These are phyloP conservation scores for Cecropterus lyciades DNA, from an alignment of 1,140 invertebrate species.

Conservation along the genomic window DNA sequence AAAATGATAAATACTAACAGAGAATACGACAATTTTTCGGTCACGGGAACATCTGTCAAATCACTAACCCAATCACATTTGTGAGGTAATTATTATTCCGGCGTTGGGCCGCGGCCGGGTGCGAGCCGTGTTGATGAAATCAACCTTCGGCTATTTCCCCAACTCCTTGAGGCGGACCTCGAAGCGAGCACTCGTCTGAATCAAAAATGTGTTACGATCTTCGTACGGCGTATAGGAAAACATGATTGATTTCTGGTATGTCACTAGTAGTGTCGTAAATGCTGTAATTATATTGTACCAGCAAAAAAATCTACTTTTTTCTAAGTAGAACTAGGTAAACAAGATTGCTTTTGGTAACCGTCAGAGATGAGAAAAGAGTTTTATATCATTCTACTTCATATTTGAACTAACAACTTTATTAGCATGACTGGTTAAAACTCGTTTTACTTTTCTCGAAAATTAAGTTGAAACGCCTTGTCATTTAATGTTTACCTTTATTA, in stretches of 20 bases:
- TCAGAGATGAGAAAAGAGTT: no score
- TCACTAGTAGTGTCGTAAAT: no score
- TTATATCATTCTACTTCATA: no score
- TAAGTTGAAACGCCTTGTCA: no score
- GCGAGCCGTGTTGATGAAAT: constrained; percentile 15
- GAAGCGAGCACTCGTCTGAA: constrained; percentile 1
- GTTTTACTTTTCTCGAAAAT: no score
- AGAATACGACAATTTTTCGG: not conserved
- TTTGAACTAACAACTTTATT: no score
- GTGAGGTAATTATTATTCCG: constrained; percentile 14
- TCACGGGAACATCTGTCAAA: constrained; percentile 3
- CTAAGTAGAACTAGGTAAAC: no score
- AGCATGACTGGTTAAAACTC: no score
- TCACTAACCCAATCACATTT: constrained; percentile 16
- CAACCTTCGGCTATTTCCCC: constrained; percentile 8
- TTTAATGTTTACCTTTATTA: no score
- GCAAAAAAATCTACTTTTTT: no score
- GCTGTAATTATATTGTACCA: no score
- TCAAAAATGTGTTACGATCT: not conserved
- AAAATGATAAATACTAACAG: not conserved
- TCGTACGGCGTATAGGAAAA: not conserved
- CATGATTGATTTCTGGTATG: not conserved
- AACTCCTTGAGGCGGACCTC: constrained; percentile 8
- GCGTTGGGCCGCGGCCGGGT: constrained; percentile 1
- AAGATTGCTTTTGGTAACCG: no score